These are phyloP conservation scores for Palythoa grandis DNA, from an alignment of 92 coral and sea anemone species.

Conservation along the genomic window DNA sequence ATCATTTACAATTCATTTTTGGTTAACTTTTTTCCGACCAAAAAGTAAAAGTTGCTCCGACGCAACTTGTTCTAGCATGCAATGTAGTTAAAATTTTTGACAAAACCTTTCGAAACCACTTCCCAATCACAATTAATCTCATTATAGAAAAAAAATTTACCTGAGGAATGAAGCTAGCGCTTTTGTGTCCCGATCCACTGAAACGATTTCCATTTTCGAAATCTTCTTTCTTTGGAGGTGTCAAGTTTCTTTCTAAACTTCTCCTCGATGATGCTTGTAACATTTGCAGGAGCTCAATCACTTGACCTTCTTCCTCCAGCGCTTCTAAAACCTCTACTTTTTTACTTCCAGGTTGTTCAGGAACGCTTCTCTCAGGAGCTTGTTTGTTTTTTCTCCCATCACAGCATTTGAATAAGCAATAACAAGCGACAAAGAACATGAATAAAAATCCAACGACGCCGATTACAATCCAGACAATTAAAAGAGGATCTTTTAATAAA, in stretches of 20 bases:
- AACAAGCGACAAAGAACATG: not conserved
- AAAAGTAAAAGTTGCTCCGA: not conserved
- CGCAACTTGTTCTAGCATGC: not conserved
- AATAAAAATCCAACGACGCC: slow-evolving; percentile 21
- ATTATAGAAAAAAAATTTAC: not conserved
- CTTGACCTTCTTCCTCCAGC: slow-evolving; percentile 42
- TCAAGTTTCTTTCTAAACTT: slow-evolving; percentile 32
- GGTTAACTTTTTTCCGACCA: not conserved
- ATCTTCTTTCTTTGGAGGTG: slow-evolving; percentile 27
- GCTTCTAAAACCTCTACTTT: slow-evolving; percentile 15
- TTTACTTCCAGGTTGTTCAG: slow-evolving; percentile 3
- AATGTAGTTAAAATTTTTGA: not conserved
- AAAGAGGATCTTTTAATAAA: slow-evolving; percentile 13
- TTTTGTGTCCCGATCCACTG: not conserved
- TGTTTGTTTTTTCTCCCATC: slow-evolving; percentile 14
- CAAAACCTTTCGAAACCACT: not conserved
- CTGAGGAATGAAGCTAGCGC: slow-evolving; percentile 2
- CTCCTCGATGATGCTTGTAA: slow-evolving; percentile 34
- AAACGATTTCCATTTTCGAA: not conserved
- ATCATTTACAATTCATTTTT: not conserved
- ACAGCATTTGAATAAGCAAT: slow-evolving; percentile 31
- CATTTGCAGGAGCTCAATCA: slow-evolving; percentile 36
- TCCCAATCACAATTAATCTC: not conserved
- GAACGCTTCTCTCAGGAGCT: not conserved
- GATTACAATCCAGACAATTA: slow-evolving; percentile 13